Base-by-base conservation (phyloP, 2,113 vertebrate species). In the Sinocyclocheilus anshuiensis region DNA sequence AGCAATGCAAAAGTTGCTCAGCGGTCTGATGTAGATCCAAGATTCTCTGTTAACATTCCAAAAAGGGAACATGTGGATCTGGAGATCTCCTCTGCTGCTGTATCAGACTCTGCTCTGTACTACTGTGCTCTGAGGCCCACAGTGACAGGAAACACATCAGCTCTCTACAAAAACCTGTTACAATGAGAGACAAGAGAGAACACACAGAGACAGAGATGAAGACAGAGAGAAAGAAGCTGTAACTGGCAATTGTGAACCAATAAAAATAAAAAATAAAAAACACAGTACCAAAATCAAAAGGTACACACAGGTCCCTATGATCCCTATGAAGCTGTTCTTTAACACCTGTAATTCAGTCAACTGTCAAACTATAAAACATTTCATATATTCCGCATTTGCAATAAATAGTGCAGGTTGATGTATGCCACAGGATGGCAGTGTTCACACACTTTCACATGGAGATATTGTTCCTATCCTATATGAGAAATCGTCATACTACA, bases 131-230 rank as follows among this genome's bases (percentile, higher is more conserved):
- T 71, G 67, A 0, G 0, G 16, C 67, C 33, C 69, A 72, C 69
- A 72, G 69, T 72, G 6, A 72, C 69, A 72, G 69, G 33, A 72
- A 72, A 39, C 57, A 61, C 57, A 61, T 61, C 57, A 61, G 8
- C 57, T 10, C 8, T 61, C 8, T 61, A 61, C 57, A 61, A 61
- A n/a, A 61, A 61, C 57, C 57, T 61, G 57, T 22, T 61, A 61
- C 20, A 59, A 0, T n/a, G 20, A 29, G 29, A 29, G 29, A 29
- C 29, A 29, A 29, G 29, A 29, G 29, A n/a, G 57, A 61, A 59
- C n/a, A 59, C 22, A 61, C 20, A n/a, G 20, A 61, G 57, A n/a
- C 22, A 61, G 57, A 61, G 22, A 61, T n/a, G 20, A 61, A 61
- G 0, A 61, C 57, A 61, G 20, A 9, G 55, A 9, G 7, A 59